Evolutionary conservation across 2,113 vertebrate species (phyloP).

Genomic region (Emydocephalus ijimae): DNA sequence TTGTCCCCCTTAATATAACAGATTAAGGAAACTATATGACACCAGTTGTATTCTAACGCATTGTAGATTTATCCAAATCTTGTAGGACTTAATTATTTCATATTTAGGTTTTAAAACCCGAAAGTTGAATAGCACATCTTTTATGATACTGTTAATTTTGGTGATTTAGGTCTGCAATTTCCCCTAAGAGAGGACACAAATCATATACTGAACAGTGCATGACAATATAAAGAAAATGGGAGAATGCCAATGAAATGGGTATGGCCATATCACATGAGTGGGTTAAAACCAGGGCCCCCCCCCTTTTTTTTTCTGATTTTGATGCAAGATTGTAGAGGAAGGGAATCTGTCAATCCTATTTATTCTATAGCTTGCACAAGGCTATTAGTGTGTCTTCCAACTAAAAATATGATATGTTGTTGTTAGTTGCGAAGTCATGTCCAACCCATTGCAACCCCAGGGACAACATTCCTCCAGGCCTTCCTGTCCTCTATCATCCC

Average conservation of each 20-base stretch:
- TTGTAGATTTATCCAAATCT: background rate
- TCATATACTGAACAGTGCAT: background rate
- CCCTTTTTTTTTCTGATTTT: background rate
- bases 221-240: background rate
- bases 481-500: no score
- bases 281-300: background rate
- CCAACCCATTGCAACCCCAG: no score
- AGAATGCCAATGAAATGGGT: background rate
- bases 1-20: background rate
- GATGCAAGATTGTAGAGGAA: background rate
- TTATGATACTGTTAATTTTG: background rate
- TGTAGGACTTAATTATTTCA: background rate
- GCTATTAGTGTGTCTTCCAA: background rate
- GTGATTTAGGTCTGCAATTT: background rate
- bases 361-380: background rate
- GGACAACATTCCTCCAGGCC: no score
- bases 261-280: background rate
- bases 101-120: background rate
- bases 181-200: background rate
- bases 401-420: background rate
- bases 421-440: no score
- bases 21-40: background rate
- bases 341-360: background rate
- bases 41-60: background rate
- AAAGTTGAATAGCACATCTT: background rate